A percentile compares a stretch with the other conserved stretches of the same genome.
Evolutionary conservation across 2,113 vertebrate genomes (phyloP).

Genomic region (Haplotaxodon microlepis): DNA sequence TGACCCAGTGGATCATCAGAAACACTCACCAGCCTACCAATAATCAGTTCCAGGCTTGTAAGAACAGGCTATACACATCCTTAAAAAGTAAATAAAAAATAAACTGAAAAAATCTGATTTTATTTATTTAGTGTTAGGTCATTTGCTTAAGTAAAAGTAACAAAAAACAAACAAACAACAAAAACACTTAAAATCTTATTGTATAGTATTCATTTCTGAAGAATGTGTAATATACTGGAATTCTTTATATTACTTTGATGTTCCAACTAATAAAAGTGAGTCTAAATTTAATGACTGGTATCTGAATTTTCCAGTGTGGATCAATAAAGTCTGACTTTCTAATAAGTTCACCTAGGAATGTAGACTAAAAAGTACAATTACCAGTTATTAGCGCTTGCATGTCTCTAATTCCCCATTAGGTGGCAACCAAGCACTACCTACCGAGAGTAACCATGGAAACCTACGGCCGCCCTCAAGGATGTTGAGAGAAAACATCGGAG

Average conservation of each 20-base stretch:
- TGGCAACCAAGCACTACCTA: constrained; percentile 11
- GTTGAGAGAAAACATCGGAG: constrained; percentile 11
- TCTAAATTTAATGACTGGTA: not conserved
- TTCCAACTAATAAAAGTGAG: not conserved
- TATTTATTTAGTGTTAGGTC: not conserved
- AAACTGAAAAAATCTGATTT: not conserved
- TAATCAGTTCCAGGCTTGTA: not conserved
- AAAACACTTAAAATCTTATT: not conserved
- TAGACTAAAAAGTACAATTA: not conserved
- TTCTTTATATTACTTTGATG: not conserved
- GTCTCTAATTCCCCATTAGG: constrained; percentile 13
- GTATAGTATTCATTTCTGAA: not conserved
- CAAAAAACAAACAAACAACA: not conserved
- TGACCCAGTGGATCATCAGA: not conserved
- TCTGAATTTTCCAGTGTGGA: not conserved
- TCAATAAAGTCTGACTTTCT: not conserved
- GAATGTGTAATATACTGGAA: not conserved
- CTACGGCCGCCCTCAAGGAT: constrained; percentile 43
- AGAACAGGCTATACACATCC: not conserved
- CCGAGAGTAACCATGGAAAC: constrained; percentile 62
- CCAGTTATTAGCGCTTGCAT: not conserved
- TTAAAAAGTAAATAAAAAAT: not conserved
- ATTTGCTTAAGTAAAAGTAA: not conserved
- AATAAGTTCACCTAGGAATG: not conserved
- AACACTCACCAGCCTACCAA: not conserved